Evolutionary conservation across 2,888 invertebrate species (phyloP).

Genomic region (Imbricaverruca yamaguchii): DNA sequence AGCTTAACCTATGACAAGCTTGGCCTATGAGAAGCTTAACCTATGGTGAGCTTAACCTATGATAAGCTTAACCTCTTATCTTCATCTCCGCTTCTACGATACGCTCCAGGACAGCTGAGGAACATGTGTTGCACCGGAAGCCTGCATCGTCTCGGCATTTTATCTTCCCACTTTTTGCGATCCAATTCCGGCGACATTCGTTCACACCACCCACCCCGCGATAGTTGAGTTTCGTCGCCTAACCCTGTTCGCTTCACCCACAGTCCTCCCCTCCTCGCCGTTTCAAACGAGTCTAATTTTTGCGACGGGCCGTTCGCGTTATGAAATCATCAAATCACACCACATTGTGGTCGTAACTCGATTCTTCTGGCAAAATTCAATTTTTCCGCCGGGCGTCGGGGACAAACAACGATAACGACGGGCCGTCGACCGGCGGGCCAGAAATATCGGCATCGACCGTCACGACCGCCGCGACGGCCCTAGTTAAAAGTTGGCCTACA

Average conservation of each 20-base stretch:
- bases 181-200: too few relatives aligned
- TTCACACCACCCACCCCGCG: background rate
- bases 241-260: background rate
- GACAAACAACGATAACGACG: conserved; percentile 20
- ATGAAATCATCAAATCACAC: conserved; percentile 22
- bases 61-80: too few relatives aligned
- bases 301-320: background rate
- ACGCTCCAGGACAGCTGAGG: too few relatives aligned
- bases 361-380: conserved; percentile 19
- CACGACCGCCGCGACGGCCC: background rate
- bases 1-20: too few relatives aligned
- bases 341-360: conserved; percentile 19
- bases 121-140: too few relatives aligned
- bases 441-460: background rate
- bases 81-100: too few relatives aligned
- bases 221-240: background rate
- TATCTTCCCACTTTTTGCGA: background rate
- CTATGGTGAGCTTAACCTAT: too few relatives aligned
- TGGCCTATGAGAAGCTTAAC: too few relatives aligned
- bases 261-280: background rate
- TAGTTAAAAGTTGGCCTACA: conserved; percentile 17
- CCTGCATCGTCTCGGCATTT: background rate
- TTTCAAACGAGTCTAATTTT: conserved; percentile 20
- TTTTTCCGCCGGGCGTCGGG: background rate
- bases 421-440: background rate